Evolutionary conservation across 2,113 vertebrate genomes (phyloP), one percentile per base, ranked within the genome.

Genomic region (Thermophis baileyi): DNA sequence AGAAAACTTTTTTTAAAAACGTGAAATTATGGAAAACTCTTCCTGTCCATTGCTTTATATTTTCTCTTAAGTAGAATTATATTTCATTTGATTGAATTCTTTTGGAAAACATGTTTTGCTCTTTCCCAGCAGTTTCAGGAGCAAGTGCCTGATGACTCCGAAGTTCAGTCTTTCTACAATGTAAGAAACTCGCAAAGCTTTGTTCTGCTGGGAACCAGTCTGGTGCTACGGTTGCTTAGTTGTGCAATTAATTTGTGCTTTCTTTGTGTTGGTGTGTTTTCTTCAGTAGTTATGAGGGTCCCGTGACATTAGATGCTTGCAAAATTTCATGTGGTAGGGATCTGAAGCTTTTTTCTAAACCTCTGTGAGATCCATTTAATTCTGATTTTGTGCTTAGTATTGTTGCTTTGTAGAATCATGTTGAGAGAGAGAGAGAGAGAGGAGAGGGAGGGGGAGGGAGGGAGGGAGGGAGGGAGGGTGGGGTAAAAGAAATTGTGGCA

Each of bases 141-240:
- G 88, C 90, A 11, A 89, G 40, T 54, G 69, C 92, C 7, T 0
- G 90, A 24, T 46, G 20, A 88, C 91, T 18, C 0, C 74, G 22
- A 93, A 49, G 93, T 94, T 0, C 87, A 44, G 40, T 63, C 87
- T 93, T 25, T 0, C 89, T 92, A 24, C 91, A 60, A 88, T 12
- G 54, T 81, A 94, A 95, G 94, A 94, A 94, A 89, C 2, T 81
- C 0, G 46, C 90, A 0, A 11, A 90, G 54, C 93, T 93, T 95
- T 87, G 94, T 88, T 95, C 91, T 92, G 88, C 93, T 94, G 90
- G 91, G 91, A 95, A 92, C 55, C 87, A n/a, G 9, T 2, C 0
- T 0, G 87, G 47, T 51, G 90, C 87, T 74, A 93, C 46, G 93
- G 47, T 94, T 95, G 94, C 94, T 90, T 87, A 86, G 85, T 55